These are phyloP conservation scores for Eleginops maclovinus DNA, from an alignment of 2,113 vertebrate species.

Conservation along the genomic window DNA sequence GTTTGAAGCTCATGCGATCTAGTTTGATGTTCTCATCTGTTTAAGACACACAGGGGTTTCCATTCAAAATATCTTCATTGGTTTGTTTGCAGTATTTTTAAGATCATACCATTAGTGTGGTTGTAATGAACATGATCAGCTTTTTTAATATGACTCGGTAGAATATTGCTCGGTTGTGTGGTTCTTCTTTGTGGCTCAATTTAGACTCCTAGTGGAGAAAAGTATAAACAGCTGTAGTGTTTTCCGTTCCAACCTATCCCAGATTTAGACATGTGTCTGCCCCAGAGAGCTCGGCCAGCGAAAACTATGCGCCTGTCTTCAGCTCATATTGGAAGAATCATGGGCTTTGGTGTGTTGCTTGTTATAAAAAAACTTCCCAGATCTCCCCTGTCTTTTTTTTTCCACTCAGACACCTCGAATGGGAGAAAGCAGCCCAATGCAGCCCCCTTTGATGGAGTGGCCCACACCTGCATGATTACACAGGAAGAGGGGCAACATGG, in stretches of 20 bases:
- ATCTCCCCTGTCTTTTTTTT: slow-evolving; percentile 77
- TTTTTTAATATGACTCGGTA: neutral
- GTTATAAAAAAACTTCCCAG: slow-evolving; percentile 51
- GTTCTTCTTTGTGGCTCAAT: slow-evolving; percentile 28
- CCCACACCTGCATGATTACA: slow-evolving; percentile 73
- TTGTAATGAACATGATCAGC: neutral
- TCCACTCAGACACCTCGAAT: slow-evolving; percentile 72
- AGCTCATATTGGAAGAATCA: slow-evolving; percentile 46
- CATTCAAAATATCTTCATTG: neutral
- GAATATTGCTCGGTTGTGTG: neutral
- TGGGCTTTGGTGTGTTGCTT: slow-evolving; percentile 49
- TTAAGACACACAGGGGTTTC: neutral
- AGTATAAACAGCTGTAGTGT: neutral
- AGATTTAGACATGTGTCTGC: slow-evolving; percentile 36
- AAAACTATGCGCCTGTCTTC: slow-evolving; percentile 16
- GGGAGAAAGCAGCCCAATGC: slow-evolving; percentile 59
- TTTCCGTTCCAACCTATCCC: neutral
- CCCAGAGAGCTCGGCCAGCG: slow-evolving; percentile 20
- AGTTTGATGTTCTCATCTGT: neutral
- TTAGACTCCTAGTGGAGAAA: slow-evolving; percentile 51
- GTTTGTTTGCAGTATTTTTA: slow-evolving; percentile 45
- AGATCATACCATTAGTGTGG: slow-evolving; percentile 32
- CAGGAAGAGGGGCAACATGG: slow-evolving; percentile 7
- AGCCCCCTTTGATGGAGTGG: slow-evolving; percentile 25
- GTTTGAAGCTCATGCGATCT: no score